Base-by-base conservation (phyloP, 1,140 invertebrate species). In the Proales similis region DNA sequence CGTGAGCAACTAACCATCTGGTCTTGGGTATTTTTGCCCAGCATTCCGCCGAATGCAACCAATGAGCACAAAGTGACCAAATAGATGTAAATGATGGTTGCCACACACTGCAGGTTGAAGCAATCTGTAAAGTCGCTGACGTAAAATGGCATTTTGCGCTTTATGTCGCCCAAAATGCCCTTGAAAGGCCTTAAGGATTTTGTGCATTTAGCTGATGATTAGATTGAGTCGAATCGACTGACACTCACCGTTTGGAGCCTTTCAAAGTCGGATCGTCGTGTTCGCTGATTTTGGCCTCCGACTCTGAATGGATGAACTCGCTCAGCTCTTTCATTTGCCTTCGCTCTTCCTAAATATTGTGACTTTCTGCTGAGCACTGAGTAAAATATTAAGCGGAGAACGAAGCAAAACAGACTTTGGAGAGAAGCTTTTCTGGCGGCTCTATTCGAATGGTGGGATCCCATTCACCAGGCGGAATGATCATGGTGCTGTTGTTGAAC, bases 401-500 rank as follows among this genome's bases (percentile, higher is more conserved):
- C 4, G 9, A 12, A 12, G 2, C n/a, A 27, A 6, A 48, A 30
- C 1, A 7, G n/a, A 19, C 70, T 57, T 69, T 67, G 29, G 67
- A 64, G 20, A 66, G 63, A 29, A 65, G 65, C 45, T 69, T 57
- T 5, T 51, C 63, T 6, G 71, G 72, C 19, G 72, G 72, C 57
- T 74, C 72, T 42, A 74, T 68, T 32, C 71, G 46, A 36, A 72
- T 73, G 19, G 63, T 67, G 7, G 75, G 68, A 64, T 72, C 69
- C 71, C 75, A 79, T 62, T 71, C 74, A 33, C 68, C 70, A 22
- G 77, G 74, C 36, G 77, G 76, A 27, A 78, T 68, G n/a, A 79
- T 69, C 14, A 72, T 70, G 14, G 71, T 66, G 1, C 66, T 66
- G 32, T 75, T 67, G n/a, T 78, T 49, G 65, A 79, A 78, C 38